These are phyloP conservation scores for Polypedilum pembai DNA, from an alignment of 1,140 invertebrate species.

Conservation along the genomic window DNA sequence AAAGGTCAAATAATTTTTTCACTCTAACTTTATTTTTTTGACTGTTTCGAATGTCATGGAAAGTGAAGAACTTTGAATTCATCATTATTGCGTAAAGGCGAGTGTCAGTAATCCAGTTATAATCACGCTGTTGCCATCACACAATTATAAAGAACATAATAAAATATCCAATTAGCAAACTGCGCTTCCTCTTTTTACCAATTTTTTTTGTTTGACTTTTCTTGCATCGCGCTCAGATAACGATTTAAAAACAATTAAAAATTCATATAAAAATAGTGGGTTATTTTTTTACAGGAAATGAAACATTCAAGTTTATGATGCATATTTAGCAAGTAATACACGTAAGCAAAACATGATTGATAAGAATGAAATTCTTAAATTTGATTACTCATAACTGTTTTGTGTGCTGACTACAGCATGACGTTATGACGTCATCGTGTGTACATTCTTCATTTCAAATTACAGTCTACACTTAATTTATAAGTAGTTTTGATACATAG, in stretches of 20 bases:
- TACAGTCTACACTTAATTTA: not conserved
- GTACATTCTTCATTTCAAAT: not conserved
- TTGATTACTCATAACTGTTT: too few species aligned
- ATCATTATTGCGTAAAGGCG: not conserved
- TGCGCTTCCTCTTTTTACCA: not conserved
- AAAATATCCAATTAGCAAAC: not conserved
- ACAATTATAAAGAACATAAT: not conserved
- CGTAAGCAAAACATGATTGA: too few species aligned
- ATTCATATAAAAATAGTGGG: not conserved
- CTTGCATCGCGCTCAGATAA: not conserved
- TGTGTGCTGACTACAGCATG: not conserved
- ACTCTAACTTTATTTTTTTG: too few species aligned
- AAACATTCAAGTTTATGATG: not conserved
- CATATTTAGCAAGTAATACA: too few species aligned
- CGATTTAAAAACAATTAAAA: not conserved
- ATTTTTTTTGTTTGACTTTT: not conserved
- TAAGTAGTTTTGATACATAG: conserved; percentile 7
- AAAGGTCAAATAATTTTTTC: too few species aligned
- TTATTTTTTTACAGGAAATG: not conserved
- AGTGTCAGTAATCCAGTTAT: not conserved
- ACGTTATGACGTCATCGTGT: not conserved
- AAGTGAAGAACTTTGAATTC: not conserved
- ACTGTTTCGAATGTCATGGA: not conserved
- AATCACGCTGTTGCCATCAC: not conserved
- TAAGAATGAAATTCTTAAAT: too few species aligned